Conservation (phyloP, 2,888 invertebrate genomes). For the Marasmarcha lunaedactyla region DNA sequence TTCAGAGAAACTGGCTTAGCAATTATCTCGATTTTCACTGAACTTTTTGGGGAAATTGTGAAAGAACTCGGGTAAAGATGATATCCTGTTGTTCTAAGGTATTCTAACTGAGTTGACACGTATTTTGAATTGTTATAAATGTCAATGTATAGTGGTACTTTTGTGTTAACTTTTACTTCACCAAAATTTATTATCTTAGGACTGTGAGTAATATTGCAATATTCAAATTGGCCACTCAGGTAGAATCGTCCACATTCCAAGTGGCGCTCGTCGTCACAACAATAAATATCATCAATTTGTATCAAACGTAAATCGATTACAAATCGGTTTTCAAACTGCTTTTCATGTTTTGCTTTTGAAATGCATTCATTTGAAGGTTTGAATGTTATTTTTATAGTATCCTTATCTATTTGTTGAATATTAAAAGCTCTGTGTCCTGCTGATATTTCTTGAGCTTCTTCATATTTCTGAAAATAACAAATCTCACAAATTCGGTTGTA, state of each 20-base stretch:
- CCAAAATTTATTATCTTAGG: slow-evolving; percentile 59
- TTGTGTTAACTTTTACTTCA: slow-evolving; percentile 40
- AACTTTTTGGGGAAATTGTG: slow-evolving; percentile 39
- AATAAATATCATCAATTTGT: slow-evolving; percentile 38
- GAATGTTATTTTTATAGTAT: slow-evolving; percentile 37
- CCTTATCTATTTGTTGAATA: slow-evolving; percentile 26
- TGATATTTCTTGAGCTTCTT: slow-evolving; percentile 51
- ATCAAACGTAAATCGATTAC: slow-evolving; percentile 50
- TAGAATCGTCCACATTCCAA: slow-evolving; percentile 63
- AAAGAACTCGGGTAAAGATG: slow-evolving; percentile 43
- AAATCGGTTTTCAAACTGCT: slow-evolving; percentile 37
- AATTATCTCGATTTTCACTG: slow-evolving; percentile 29
- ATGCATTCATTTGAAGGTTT: slow-evolving; percentile 49
- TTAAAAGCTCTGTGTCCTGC: slow-evolving; percentile 51
- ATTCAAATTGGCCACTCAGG: slow-evolving; percentile 68
- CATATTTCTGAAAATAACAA: slow-evolving; percentile 36
- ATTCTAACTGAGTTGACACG: slow-evolving; percentile 44
- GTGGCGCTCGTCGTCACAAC: slow-evolving; percentile 45
- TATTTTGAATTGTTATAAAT: slow-evolving; percentile 51
- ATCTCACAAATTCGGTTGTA: no score
- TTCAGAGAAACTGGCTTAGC: slow-evolving; percentile 38
- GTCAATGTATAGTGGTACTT: slow-evolving; percentile 38
- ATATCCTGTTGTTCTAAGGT: slow-evolving; percentile 40
- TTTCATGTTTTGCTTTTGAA: slow-evolving; percentile 33
- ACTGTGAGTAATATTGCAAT: slow-evolving; percentile 44